Evolutionary conservation across 2,113 vertebrate species (phyloP).

Genomic region (Caranx melampygus): DNA sequence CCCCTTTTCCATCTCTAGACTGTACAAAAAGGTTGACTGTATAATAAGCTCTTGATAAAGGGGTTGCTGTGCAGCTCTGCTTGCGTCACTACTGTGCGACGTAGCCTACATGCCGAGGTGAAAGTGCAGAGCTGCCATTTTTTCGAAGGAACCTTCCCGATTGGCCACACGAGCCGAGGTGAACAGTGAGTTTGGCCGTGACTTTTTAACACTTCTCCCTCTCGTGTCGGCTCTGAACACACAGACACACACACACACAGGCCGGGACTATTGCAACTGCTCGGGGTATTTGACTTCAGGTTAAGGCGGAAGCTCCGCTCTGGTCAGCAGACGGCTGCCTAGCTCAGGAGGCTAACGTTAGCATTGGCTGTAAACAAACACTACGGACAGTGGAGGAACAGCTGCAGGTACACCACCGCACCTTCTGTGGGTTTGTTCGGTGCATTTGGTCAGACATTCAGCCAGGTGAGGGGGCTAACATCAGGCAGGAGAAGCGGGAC

Average conservation of each 20-base stretch:
- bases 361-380: constrained; percentile 80
- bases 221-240: no score
- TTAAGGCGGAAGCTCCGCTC: constrained; percentile 10
- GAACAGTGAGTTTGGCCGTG: constrained; percentile 19
- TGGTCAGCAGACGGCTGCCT: constrained; percentile 58
- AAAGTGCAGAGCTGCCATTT: constrained; percentile 80
- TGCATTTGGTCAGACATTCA: no score
- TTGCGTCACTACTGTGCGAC: constrained; percentile 73
- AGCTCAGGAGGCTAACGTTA: constrained; percentile 62
- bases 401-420: background rate
- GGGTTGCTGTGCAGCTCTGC: background rate
- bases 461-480: no score
- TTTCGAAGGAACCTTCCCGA: constrained; percentile 54
- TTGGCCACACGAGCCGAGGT: constrained; percentile 32
- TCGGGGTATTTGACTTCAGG: background rate
- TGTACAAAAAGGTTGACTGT: no score
- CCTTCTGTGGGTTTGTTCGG: background rate
- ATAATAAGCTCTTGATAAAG: background rate
- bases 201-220: background rate
- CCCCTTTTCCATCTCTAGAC: no score
- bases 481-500: background rate
- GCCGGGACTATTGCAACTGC: background rate
- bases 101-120: constrained; percentile 62
- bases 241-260: background rate
- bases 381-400: constrained; percentile 3